These are phyloP conservation scores for Orthonychiurus folsomi DNA, from an alignment of 2,888 invertebrate genomes.

Conservation along the genomic window DNA sequence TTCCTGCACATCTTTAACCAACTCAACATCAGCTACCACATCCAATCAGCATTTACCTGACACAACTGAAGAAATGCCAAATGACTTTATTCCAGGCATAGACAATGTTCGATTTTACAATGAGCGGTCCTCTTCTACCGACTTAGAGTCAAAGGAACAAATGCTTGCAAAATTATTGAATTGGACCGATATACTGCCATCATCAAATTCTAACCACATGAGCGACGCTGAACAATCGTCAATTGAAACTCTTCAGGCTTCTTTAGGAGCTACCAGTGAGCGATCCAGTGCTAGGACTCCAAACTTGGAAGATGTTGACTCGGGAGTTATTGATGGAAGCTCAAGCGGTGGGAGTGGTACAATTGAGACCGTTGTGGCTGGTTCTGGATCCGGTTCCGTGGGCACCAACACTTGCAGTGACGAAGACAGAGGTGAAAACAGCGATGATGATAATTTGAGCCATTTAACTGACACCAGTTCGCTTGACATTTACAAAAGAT, in stretches of 20 bases:
- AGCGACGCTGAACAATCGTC: background rate
- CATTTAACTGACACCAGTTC: conserved; percentile 1
- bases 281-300: background rate
- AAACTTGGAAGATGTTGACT: conserved; percentile 3
- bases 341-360: background rate
- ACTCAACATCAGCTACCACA: background rate
- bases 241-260: background rate
- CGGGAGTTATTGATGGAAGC: background rate
- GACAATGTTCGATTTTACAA: background rate
- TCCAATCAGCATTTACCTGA: background rate
- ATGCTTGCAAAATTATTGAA: conserved; percentile 59
- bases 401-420: background rate
- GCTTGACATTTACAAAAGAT: background rate
- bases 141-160: conserved; percentile 66
- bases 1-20: background rate
- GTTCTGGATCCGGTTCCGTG: too few species aligned
- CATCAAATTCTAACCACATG: background rate
- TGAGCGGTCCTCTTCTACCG: conserved; percentile 38
- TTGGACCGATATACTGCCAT: conserved; percentile 35
- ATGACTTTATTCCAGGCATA: background rate
- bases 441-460: background rate
- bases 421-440: background rate
- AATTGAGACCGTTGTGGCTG: too few species aligned
- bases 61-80: background rate
- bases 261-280: background rate